Percentiles rank a stretch among this genome's conserved stretches.
Evolutionary conservation across 2,888 invertebrate genomes (phyloP).

Genomic region (Eupithecia dodoneata): DNA sequence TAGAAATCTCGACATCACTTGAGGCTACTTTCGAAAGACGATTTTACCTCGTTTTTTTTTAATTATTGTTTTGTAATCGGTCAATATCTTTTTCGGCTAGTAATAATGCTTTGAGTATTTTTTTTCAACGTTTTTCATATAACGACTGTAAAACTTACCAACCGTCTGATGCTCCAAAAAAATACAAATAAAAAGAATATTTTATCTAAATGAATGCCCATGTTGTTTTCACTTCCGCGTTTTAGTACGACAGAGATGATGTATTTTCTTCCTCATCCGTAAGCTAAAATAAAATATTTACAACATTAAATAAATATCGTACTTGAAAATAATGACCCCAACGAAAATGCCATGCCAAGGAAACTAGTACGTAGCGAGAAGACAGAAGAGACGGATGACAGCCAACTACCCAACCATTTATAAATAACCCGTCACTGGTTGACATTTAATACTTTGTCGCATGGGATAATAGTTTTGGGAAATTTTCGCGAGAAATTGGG

Average conservation of each 20-base stretch:
- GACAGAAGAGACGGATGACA: neutral
- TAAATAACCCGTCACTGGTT: constrained; percentile 2
- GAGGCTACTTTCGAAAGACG: too few relatives aligned
- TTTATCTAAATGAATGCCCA: neutral
- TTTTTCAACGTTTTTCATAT: too few relatives aligned
- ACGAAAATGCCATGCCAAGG: neutral
- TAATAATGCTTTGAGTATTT: too few relatives aligned
- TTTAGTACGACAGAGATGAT: neutral
- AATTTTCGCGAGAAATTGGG: constrained; percentile 10
- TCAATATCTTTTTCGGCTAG: too few relatives aligned
- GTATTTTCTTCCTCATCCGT: neutral
- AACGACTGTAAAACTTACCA: too few relatives aligned
- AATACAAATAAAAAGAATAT: neutral
- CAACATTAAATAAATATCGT: neutral
- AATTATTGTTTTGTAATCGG: too few relatives aligned
- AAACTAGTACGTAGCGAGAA: neutral
- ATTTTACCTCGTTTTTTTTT: too few relatives aligned
- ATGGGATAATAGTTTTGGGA: constrained; percentile 34
- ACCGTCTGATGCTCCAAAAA: neutral
- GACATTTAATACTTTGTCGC: constrained; percentile 49
- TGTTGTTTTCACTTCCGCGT: neutral
- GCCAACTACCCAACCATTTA: neutral
- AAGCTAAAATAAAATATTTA: neutral
- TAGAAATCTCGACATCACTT: too few relatives aligned
- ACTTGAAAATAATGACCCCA: neutral